Conservation (phyloP, 2,797 vertebrate genomes). For the Gymnothorax javanicus region DNA sequence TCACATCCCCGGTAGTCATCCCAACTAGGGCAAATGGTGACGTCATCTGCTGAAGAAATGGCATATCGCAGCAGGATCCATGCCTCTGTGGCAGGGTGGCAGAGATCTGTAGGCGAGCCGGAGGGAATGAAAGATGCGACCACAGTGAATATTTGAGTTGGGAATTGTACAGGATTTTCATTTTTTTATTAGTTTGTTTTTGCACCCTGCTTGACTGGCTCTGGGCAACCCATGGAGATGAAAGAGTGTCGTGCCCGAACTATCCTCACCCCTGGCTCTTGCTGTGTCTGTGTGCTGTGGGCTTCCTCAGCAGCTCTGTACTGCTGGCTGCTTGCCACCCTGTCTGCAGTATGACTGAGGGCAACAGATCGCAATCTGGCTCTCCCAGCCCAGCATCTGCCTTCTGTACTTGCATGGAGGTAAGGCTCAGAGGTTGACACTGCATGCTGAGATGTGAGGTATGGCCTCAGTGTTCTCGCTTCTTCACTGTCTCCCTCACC, state of each 20-base stretch:
- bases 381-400: constrained; percentile 14
- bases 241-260: constrained; percentile 19
- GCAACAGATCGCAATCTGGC: not conserved
- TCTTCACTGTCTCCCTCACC: not conserved
- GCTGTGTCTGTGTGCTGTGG: constrained; percentile 17
- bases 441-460: not conserved
- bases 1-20: too few species aligned
- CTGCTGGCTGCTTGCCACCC: constrained; percentile 23
- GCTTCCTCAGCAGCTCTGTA: constrained; percentile 14
- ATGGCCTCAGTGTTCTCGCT: not conserved
- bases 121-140: not conserved
- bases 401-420: constrained; percentile 29
- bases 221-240: constrained; percentile 36
- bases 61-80: not conserved
- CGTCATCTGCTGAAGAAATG: not conserved
- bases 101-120: not conserved
- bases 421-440: constrained; percentile 32
- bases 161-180: constrained; percentile 5
- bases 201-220: constrained; percentile 33
- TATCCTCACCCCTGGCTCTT: not conserved
- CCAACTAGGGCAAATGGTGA: not conserved
- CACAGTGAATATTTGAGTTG: not conserved
- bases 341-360: constrained; percentile 9
- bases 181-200: constrained; percentile 36
- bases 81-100: not conserved